phyloP scores from a whole-genome alignment of 2,888 invertebrate species.

The Ophion ellenae region DNA sequence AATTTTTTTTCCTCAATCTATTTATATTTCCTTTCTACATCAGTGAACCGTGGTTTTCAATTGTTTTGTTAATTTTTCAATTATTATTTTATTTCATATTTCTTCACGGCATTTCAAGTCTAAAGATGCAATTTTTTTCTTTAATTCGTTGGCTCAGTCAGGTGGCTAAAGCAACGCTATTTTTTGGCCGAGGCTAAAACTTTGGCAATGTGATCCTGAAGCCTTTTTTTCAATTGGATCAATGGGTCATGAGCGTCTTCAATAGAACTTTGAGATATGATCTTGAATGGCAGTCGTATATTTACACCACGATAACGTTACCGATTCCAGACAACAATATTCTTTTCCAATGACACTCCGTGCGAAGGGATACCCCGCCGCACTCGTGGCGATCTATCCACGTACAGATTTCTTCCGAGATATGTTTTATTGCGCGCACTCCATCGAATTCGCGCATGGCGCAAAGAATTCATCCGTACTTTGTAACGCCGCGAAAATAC shows the following conservation, averaged over 20 bases:
- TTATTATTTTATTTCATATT: too few species aligned
- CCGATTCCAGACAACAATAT: constrained; percentile 22
- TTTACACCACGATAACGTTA: constrained; percentile 38
- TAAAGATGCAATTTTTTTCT: too few species aligned
- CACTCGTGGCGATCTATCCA: not conserved
- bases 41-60: too few species aligned
- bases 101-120: too few species aligned
- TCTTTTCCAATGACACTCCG: not conserved
- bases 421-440: not conserved
- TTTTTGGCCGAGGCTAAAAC: too few species aligned
- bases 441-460: not conserved
- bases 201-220: not conserved
- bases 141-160: too few species aligned
- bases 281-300: constrained; percentile 24
- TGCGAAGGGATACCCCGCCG: not conserved
- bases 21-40: too few species aligned
- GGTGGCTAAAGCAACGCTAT: too few species aligned
- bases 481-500: too few species aligned
- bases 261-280: constrained; percentile 25
- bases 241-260: not conserved
- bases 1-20: too few species aligned
- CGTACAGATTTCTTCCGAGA: not conserved
- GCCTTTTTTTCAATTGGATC: not conserved
- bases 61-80: too few species aligned
- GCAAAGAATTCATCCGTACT: not conserved